A percentile compares a stretch with the other conserved stretches of the same genome.
phyloP scores from a whole-genome alignment of 2,888 invertebrate genomes.

The Euzophera pinguis region DNA sequence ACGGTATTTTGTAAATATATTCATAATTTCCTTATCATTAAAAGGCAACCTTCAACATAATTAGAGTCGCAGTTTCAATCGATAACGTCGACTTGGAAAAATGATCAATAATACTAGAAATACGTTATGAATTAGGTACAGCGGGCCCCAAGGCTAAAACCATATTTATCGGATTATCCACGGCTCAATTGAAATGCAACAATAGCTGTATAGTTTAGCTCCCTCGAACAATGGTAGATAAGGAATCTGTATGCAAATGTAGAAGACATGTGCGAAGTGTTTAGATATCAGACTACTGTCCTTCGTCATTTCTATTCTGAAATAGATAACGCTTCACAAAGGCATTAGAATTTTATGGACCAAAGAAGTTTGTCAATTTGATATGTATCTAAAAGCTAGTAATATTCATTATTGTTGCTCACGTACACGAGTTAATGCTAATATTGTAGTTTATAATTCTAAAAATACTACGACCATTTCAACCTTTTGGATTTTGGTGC shows the following conservation, averaged over 20 bases:
- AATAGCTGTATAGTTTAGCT: conserved; percentile 25
- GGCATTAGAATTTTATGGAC: no score
- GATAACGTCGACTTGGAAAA: not conserved
- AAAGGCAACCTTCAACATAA: not conserved
- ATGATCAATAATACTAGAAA: conserved; percentile 18
- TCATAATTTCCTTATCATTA: not conserved
- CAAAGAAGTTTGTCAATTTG: not conserved
- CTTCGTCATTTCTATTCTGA: not conserved
- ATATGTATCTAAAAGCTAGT: not conserved
- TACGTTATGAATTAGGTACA: conserved; percentile 31
- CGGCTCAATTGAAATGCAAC: conserved; percentile 43
- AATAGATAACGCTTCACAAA: not conserved
- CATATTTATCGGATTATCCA: conserved; percentile 63
- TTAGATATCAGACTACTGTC: conserved; percentile 15
- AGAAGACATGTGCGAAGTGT: conserved; percentile 17
- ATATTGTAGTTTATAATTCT: no score
- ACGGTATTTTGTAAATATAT: not conserved
- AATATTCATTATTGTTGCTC: no score
- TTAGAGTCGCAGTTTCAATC: not conserved
- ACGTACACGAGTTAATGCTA: no score
- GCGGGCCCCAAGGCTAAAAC: conserved; percentile 41
- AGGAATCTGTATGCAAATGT: conserved; percentile 33
- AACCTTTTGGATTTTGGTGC: no score
- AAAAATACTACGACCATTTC: no score
- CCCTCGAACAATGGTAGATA: conserved; percentile 38